Percentiles rank a stretch among this genome's conserved stretches.
Evolutionary conservation across 2,888 invertebrate species (phyloP).

Genomic region (Hoplodrina blanda): DNA sequence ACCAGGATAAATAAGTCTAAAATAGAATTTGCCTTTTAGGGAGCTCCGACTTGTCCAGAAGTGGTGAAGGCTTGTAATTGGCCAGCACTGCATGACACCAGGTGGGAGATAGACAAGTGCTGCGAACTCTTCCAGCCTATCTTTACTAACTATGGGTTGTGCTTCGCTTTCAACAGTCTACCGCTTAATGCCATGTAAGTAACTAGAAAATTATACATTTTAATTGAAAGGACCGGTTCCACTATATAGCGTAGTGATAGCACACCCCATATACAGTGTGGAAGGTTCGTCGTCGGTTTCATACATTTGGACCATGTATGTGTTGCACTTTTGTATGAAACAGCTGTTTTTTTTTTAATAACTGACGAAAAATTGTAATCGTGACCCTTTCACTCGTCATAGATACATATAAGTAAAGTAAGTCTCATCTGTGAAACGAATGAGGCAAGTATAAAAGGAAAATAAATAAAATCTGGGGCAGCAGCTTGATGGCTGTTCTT

Average conservation of each 20-base stretch:
- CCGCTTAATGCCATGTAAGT: slow-evolving; percentile 86
- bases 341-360: too few relatives aligned
- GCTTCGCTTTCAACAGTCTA: slow-evolving; percentile 85
- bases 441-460: too few relatives aligned
- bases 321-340: too few relatives aligned
- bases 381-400: too few relatives aligned
- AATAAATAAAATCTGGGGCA: too few relatives aligned
- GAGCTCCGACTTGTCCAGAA: slow-evolving; percentile 82
- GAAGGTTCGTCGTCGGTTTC: neutral
- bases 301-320: too few relatives aligned
- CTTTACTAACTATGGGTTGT: slow-evolving; percentile 85
- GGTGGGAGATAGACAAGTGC: slow-evolving; percentile 80
- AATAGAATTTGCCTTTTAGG: slow-evolving; percentile 72
- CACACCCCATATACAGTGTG: neutral
- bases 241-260: too few relatives aligned
- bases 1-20: neutral
- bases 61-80: slow-evolving; percentile 85
- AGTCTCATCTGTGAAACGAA: too few relatives aligned
- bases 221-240: too few relatives aligned
- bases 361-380: too few relatives aligned
- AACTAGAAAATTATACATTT: neutral
- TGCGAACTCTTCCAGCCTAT: slow-evolving; percentile 83
- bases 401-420: too few relatives aligned
- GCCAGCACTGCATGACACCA: slow-evolving; percentile 75
- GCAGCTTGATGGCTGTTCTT: too few relatives aligned